These are phyloP conservation scores for Exephanes ischioxanthus DNA, from an alignment of 2,888 invertebrate species.

Conservation along the genomic window DNA sequence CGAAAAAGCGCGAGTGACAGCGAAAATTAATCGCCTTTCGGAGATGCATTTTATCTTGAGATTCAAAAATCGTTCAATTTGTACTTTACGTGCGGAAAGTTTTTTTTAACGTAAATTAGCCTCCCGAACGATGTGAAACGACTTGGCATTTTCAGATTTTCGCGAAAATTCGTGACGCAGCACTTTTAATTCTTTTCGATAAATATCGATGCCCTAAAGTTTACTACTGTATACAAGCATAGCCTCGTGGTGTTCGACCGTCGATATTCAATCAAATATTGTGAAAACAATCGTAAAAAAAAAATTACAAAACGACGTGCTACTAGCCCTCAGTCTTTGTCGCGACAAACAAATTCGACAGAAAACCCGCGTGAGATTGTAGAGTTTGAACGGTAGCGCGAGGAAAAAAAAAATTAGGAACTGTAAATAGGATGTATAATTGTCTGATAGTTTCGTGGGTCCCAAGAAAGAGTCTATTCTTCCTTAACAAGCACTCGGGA, in stretches of 20 bases:
- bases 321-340: conserved; percentile 82
- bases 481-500: conserved; percentile 16
- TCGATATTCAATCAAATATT: conserved; percentile 5
- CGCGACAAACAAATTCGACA: conserved; percentile 76
- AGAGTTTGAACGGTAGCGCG: conserved; percentile 33
- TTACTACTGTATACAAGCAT: neutral
- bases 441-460: conserved; percentile 52
- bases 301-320: conserved; percentile 73
- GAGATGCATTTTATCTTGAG: conserved; percentile 9
- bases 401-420: conserved; percentile 76
- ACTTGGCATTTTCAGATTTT: neutral
- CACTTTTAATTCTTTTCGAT: neutral
- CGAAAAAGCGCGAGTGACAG: conserved; percentile 5
- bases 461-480: conserved; percentile 53
- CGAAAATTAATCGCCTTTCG: conserved; percentile 26
- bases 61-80: conserved; percentile 39
- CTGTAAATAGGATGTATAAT: conserved; percentile 73
- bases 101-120: conserved; percentile 21
- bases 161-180: neutral
- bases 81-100: conserved; percentile 33
- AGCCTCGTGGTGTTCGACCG: neutral
- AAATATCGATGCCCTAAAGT: neutral
- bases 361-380: conserved; percentile 65
- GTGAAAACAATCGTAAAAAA: neutral
- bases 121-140: neutral